Percentiles rank a stretch among this genome's conserved stretches.
Conservation (phyloP, 2,113 vertebrate genomes). For the Meriones unguiculatus region DNA sequence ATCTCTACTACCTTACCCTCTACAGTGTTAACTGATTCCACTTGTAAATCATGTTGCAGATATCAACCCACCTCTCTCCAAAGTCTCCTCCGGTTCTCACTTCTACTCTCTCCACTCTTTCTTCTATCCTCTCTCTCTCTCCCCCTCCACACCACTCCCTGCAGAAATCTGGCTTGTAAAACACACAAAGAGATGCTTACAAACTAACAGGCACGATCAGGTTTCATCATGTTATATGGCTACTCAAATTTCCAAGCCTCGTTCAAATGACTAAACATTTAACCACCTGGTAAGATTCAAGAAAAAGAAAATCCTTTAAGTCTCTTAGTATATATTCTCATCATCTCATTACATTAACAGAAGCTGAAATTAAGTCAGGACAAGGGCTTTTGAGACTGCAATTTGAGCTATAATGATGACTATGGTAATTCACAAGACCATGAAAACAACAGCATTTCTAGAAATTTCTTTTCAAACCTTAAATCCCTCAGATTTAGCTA, state of each 20-base stretch:
- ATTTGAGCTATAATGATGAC: not conserved
- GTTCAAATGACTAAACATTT: not conserved
- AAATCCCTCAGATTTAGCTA: not conserved
- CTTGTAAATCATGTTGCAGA: not conserved
- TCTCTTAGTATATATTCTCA: not conserved
- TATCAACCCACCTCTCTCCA: not conserved
- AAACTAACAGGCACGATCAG: not conserved
- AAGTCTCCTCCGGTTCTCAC: not conserved
- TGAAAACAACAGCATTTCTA: not conserved
- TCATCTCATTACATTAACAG: conserved; percentile 20
- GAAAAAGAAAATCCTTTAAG: not conserved
- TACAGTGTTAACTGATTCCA: not conserved
- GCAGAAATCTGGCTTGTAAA: not conserved
- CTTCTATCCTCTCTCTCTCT: not conserved
- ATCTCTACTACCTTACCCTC: not conserved
- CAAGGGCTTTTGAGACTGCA: conserved; percentile 25
- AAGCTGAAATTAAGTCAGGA: conserved; percentile 15
- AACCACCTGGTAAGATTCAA: not conserved
- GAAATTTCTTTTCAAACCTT: conserved; percentile 53
- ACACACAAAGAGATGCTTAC: not conserved
- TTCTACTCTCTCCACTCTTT: no score
- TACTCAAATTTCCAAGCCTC: conserved; percentile 24
- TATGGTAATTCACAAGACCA: not conserved
- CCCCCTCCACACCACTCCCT: not conserved
- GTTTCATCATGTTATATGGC: not conserved